These are phyloP conservation scores for Rostratula benghalensis DNA, from an alignment of 2,113 vertebrate genomes.

Conservation along the genomic window DNA sequence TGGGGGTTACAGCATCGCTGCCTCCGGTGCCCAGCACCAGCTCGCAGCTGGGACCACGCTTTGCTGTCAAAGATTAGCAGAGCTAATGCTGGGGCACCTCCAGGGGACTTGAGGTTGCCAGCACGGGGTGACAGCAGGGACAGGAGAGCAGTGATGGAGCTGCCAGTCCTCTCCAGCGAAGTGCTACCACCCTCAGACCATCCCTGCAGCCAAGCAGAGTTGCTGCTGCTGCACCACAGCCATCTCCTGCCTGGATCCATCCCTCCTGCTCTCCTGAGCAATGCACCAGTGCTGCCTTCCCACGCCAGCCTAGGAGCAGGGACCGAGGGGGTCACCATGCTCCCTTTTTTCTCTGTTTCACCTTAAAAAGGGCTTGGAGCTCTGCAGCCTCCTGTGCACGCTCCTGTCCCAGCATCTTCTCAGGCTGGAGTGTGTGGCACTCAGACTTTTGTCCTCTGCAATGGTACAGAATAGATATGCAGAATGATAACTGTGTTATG, in stretches of 20 bases:
- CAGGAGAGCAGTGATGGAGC: not conserved
- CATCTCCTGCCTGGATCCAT: not conserved
- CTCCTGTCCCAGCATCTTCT: not conserved
- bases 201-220: not conserved
- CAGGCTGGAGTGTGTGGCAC: not conserved
- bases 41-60: not conserved
- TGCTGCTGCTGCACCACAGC: not conserved
- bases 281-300: not conserved
- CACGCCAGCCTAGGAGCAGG: not conserved
- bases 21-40: not conserved
- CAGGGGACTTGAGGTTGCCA: not conserved
- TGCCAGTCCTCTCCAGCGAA: not conserved
- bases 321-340: not conserved
- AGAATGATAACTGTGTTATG: not conserved
- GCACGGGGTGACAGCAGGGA: not conserved
- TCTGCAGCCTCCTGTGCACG: accelerated
- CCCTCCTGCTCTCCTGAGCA: not conserved
- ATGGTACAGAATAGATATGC: not conserved
- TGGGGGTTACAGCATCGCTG: not conserved
- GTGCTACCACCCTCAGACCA: not conserved
- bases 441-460: not conserved
- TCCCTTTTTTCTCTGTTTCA: not conserved
- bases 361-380: not conserved
- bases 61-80: not conserved
- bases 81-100: not conserved